phyloP scores from a whole-genome alignment of 2,797 vertebrate genomes.

The Gallinago stenura region DNA sequence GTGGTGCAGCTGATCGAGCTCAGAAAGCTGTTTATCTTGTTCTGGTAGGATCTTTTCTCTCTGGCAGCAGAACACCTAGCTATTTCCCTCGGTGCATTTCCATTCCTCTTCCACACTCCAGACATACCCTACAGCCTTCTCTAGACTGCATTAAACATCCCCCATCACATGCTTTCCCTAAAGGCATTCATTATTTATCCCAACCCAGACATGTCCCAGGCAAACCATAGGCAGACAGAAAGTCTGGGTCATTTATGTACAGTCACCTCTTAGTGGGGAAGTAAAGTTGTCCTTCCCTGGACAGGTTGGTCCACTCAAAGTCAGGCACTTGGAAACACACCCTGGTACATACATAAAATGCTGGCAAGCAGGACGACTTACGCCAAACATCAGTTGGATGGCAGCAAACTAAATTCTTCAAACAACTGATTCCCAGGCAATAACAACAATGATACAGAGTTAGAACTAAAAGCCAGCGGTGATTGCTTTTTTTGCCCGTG shows the following conservation, averaged over 20 bases:
- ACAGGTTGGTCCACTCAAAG: not conserved
- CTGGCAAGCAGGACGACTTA: not conserved
- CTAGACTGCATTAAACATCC: not conserved
- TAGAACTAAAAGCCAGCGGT: not conserved
- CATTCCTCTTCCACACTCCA: not conserved
- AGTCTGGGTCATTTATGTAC: not conserved
- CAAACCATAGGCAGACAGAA: not conserved
- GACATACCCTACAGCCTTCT: not conserved
- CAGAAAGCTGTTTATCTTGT: constrained; percentile 7
- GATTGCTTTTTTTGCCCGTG: not conserved
- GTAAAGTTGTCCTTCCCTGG: not conserved
- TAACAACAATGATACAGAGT: not conserved
- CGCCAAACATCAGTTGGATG: not conserved
- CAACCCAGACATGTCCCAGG: not conserved
- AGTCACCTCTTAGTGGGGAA: not conserved
- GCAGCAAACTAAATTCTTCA: not conserved
- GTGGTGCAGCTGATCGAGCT: not conserved
- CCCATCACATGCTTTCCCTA: not conserved
- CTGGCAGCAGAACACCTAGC: not conserved
- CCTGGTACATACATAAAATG: not conserved
- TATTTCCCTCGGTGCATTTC: not conserved
- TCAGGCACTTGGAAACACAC: not conserved
- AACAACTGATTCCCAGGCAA: not conserved
- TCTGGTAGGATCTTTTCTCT: not conserved
- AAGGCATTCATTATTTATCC: not conserved